Base-by-base conservation (phyloP, 2,797 vertebrate genomes). In the Podarcis siculus region DNA sequence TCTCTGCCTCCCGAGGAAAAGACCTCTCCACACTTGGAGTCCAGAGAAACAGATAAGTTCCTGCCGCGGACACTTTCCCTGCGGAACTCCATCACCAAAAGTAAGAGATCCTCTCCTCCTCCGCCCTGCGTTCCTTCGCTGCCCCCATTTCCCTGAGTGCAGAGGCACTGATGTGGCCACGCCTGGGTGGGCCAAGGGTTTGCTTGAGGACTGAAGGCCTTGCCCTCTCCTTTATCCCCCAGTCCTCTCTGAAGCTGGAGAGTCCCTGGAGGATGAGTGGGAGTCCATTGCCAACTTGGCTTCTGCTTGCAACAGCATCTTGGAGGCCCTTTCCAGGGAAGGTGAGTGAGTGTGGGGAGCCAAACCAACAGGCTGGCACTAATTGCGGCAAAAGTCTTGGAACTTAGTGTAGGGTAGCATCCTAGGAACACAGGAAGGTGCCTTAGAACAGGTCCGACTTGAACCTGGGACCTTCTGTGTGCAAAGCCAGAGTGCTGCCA, bases 271-370 rank as follows among this genome's bases (percentile, higher is more conserved):
- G 72, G 98, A 98, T 12, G 98, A 98, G 94, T 99, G 98, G 98
- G 98, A 98, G 95, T 98, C 98, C 83, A 98, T 99, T 72, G 97
- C 98, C 0, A 98, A 98, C 93, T 96, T 99, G 79, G 98, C 98
- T 15, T 97, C 97, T 0, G 97, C 98, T 79, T 99, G 98, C 93
- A 98, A 97, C 91, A 98, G 94, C 95, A 98, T 99, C 92, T 94
- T 98, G 90, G 98, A 98, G 92, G 98, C 98, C 3, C 95, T 99
- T 93, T 98, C 98, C 32, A 96, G 95, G 92, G 98, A 98, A 92
- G 98, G 98, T 98, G 92, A 97, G 86, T 64, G 61, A 64, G 21
- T 23, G 61, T 6, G 5, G 61, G 61, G 21, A 1, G 5, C 5
- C 61, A 64, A 64, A 64, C 61, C 61, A 19, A 64, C 5, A 64